Conservation (phyloP, 2,888 invertebrate genomes). For the Apodemia mormo region DNA sequence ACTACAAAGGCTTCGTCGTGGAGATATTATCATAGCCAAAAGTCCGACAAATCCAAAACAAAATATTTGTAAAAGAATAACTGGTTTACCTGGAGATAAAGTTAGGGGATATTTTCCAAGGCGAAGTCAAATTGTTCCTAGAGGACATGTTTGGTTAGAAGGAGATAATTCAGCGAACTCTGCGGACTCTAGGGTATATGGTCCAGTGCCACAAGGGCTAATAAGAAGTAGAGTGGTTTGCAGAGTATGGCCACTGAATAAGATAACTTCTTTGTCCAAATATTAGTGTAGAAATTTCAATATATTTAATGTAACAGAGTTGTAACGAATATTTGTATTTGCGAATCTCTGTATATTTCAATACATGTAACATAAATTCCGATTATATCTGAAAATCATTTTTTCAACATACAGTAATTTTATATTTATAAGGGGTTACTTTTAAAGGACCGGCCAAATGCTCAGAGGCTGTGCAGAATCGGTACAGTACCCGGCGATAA, state of each 20-base stretch:
- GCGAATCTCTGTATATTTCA: too few species aligned
- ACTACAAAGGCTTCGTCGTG: conserved; percentile 83
- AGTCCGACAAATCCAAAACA: conserved; percentile 90
- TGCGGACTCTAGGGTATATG: conserved; percentile 92
- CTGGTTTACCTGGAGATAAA: conserved; percentile 89
- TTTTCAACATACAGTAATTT: too few species aligned
- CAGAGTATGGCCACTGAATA: conserved; percentile 88
- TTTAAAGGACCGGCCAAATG: too few species aligned
- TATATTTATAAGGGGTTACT: too few species aligned
- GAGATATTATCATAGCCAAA: conserved; percentile 92
- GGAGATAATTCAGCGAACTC: conserved; percentile 94
- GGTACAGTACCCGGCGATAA: too few species aligned
- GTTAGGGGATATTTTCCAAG: conserved; percentile 68
- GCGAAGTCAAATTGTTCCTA: conserved; percentile 84
- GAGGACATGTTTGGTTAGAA: conserved; percentile 95
- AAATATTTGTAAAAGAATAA: conserved; percentile 92
- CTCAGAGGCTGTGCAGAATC: too few species aligned
- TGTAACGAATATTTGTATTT: too few species aligned
- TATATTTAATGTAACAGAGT: conserved; percentile 33
- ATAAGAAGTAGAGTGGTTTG: conserved; percentile 91
- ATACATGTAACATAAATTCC: too few species aligned
- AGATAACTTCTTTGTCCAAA: conserved; percentile 63
- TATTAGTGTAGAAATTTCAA: conserved; percentile 39
- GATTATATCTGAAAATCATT: too few species aligned
- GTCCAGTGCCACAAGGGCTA: conserved; percentile 93